phyloP scores from a whole-genome alignment of 92 coral and sea anemone species.

The Porites evermanni region DNA sequence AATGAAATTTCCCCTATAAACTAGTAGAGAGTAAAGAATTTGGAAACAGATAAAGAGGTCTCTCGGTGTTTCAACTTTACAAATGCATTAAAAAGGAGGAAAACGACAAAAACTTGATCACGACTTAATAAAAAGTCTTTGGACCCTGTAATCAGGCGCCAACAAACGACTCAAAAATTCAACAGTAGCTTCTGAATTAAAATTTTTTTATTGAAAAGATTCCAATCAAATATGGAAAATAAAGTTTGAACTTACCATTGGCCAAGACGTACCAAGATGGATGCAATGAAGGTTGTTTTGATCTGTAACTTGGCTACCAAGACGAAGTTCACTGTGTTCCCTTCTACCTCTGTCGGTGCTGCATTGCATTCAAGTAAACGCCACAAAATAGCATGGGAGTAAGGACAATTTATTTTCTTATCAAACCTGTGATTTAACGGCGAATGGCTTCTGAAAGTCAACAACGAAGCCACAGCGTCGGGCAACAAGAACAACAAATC shows the following conservation, averaged over 20 bases:
- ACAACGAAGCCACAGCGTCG: neutral
- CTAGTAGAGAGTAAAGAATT: no score
- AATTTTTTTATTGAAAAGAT: neutral
- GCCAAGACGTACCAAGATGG: neutral
- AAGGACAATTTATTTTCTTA: constrained; percentile 8
- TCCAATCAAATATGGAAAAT: neutral
- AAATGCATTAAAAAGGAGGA: no score
- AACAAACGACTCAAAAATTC: neutral
- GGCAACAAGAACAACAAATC: constrained; percentile 9
- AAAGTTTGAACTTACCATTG: neutral
- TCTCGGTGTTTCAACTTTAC: no score
- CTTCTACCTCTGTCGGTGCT: neutral
- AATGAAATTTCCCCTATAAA: no score
- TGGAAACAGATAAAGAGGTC: no score
- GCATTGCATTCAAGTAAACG: neutral
- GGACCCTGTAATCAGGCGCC: neutral
- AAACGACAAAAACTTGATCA: no score
- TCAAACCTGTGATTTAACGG: neutral
- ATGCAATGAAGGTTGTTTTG: constrained; percentile 19
- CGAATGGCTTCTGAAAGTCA: neutral
- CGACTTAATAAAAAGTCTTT: no score
- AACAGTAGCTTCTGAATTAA: neutral
- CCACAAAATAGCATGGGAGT: neutral
- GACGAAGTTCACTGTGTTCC: constrained; percentile 5
- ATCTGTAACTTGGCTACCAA: constrained; percentile 18